phyloP scores from a whole-genome alignment of 1,140 invertebrate species.

The Doryteuthis pealeii region DNA sequence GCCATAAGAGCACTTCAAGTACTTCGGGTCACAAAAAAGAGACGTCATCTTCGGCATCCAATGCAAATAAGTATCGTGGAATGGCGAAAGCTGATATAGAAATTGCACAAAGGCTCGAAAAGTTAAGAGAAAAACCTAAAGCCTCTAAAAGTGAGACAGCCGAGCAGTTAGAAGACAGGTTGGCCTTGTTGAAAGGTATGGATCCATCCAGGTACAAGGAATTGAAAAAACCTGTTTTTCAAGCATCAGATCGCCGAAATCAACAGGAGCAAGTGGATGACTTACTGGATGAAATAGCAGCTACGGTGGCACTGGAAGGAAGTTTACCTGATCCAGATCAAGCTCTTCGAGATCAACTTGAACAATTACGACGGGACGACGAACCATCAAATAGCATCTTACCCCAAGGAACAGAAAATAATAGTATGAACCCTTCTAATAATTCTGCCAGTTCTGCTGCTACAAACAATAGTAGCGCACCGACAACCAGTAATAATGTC shows the following conservation, averaged over 20 bases:
- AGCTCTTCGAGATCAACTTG: constrained; percentile 37
- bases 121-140: constrained; percentile 36
- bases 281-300: constrained; percentile 48
- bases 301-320: constrained; percentile 52
- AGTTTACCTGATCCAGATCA: constrained; percentile 34
- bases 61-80: constrained; percentile 5
- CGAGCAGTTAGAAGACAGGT: constrained; percentile 24
- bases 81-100: constrained; percentile 42
- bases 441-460: no score
- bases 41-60: background rate
- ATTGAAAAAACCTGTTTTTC: constrained; percentile 32
- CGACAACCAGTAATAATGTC: no score
- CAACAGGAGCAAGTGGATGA: constrained; percentile 50
- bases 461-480: no score
- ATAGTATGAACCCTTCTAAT: background rate
- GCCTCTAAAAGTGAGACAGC: background rate
- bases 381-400: constrained; percentile 18
- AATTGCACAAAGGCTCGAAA: constrained; percentile 45
- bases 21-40: background rate
- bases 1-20: background rate
- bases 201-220: constrained; percentile 19
- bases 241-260: constrained; percentile 40
- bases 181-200: constrained; percentile 32
- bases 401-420: background rate
- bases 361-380: constrained; percentile 14